A percentile compares a stretch with the other conserved stretches of the same genome.
These are phyloP conservation scores for Chelonia mydas DNA, from an alignment of 2,797 vertebrate species.

Conservation along the genomic window DNA sequence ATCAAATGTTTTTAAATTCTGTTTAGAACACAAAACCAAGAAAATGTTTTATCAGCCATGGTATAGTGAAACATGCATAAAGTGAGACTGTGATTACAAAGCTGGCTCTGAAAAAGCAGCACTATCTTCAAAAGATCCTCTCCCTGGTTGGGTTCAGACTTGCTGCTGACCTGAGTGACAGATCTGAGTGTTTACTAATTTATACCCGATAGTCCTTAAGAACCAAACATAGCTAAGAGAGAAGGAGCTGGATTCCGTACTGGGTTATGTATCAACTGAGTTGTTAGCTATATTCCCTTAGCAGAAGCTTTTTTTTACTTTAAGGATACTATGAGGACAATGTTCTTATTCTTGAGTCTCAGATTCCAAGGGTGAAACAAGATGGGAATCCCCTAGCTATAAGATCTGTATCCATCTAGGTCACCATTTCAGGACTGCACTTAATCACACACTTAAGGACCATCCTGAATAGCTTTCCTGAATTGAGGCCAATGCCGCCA, in stretches of 20 bases:
- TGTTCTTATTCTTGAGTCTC: neutral
- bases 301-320: neutral
- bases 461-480: neutral
- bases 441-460: neutral
- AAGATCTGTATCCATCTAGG: neutral
- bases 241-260: neutral
- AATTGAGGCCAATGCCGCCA: neutral
- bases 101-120: neutral
- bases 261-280: neutral
- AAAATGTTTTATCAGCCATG: neutral
- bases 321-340: neutral
- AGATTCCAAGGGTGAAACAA: neutral
- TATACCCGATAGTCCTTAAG: no score
- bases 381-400: neutral
- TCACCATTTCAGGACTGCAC: neutral
- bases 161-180: neutral
- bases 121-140: neutral
- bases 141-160: neutral
- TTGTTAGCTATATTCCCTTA: neutral
- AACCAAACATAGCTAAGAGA: no score
- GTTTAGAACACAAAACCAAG: no score
- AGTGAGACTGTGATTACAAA: neutral
- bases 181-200: no score
- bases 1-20: neutral
- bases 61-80: neutral